Conservation (phyloP, 1,140 invertebrate species). For the Rhopalosiphum padi region DNA sequence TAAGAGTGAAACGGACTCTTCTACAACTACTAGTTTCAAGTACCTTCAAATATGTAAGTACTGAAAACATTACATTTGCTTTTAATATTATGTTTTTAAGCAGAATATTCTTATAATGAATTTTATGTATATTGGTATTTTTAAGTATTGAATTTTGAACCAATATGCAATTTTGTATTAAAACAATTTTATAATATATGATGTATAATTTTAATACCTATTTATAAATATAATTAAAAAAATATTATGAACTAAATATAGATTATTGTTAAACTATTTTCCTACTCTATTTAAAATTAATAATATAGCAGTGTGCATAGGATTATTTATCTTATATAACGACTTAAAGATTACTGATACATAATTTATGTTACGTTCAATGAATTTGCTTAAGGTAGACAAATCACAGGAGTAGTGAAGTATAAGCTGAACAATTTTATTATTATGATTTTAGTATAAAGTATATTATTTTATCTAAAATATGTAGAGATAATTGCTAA, state of each 20-base stretch:
- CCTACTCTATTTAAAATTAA: neutral
- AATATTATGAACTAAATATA: neutral
- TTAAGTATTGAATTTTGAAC: neutral
- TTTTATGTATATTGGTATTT: slow-evolving; percentile 1
- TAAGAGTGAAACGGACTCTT: neutral
- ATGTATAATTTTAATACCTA: neutral
- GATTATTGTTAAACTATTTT: neutral
- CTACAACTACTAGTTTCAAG: neutral
- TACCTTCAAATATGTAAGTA: neutral
- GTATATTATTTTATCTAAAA: too few species aligned
- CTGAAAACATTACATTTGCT: neutral
- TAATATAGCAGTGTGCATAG: too few species aligned
- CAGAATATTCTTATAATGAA: neutral
- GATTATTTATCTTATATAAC: too few species aligned
- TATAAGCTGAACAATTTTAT: too few species aligned
- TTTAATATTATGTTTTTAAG: neutral
- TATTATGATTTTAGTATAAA: too few species aligned
- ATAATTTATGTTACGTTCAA: too few species aligned
- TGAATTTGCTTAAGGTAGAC: too few species aligned
- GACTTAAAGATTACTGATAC: too few species aligned
- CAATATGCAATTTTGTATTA: neutral
- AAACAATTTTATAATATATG: neutral
- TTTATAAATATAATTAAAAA: neutral
- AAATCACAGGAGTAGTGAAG: too few species aligned
- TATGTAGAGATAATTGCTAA: too few species aligned